phyloP scores from a whole-genome alignment of 2,888 invertebrate genomes.

The Taphrorychus bicolor region DNA sequence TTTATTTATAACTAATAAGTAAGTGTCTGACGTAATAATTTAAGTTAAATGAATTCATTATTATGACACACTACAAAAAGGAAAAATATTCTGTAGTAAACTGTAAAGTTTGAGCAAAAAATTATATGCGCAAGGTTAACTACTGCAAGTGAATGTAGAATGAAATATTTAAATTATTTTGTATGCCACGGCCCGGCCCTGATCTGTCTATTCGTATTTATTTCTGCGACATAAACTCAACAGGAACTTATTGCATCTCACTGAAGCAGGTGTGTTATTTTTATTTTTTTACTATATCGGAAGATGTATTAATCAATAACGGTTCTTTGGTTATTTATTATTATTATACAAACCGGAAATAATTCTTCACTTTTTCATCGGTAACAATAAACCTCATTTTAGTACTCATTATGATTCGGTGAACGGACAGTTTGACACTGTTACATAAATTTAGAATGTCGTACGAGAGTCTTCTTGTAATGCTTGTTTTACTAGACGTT shows the following conservation, averaged over 20 bases:
- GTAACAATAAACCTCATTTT: background rate
- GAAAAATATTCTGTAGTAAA: constrained; percentile 2
- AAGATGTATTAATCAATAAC: too few species aligned
- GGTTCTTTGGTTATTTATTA: too few species aligned
- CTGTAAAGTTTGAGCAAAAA: background rate
- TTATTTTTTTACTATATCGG: background rate
- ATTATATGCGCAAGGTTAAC: constrained; percentile 6
- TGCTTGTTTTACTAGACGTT: background rate
- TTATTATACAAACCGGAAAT: background rate
- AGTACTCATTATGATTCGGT: background rate
- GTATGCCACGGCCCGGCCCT: constrained; percentile 7
- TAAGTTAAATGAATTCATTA: too few species aligned
- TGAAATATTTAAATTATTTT: background rate
- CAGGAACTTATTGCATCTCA: too few species aligned
- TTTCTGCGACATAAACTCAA: too few species aligned
- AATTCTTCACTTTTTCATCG: background rate
- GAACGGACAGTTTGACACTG: background rate
- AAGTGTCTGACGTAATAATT: too few species aligned
- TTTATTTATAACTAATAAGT: too few species aligned
- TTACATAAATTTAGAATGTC: background rate
- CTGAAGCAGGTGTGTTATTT: too few species aligned
- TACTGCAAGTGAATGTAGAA: constrained; percentile 8
- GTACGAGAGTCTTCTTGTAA: background rate
- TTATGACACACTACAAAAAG: constrained; percentile 1
- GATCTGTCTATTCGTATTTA: background rate